Conservation (phyloP, 1,140 invertebrate genomes). For the Diplogasteroides magnus region DNA sequence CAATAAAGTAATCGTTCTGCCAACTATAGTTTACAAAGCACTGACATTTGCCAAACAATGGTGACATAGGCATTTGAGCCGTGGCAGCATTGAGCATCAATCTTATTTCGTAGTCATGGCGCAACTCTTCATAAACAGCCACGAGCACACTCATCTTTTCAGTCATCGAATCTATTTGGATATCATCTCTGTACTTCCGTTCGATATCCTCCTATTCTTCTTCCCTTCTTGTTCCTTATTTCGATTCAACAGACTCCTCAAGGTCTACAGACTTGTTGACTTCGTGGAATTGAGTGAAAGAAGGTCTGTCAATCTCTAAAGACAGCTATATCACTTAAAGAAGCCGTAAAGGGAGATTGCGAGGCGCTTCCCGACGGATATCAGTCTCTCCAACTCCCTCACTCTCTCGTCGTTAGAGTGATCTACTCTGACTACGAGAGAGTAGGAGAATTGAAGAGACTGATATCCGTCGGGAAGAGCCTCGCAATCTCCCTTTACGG, state of each 20-base stretch:
- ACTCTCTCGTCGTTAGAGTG: not conserved
- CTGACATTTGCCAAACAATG: not conserved
- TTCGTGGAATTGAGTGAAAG: conserved; percentile 14
- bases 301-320: not conserved
- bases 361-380: too few relatives aligned
- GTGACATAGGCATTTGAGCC: conserved; percentile 1
- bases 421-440: too few relatives aligned
- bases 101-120: too few relatives aligned
- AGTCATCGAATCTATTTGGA: conserved; percentile 4
- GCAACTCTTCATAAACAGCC: not conserved
- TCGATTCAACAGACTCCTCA: conserved; percentile 12
- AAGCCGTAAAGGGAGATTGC: not conserved
- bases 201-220: conserved; percentile 7
- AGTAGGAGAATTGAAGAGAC: too few relatives aligned
- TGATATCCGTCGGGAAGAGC: too few relatives aligned
- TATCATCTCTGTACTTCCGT: conserved; percentile 2
- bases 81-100: too few relatives aligned
- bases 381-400: not conserved
- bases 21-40: not conserved
- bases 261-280: conserved; percentile 20
- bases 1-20: not conserved
- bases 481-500: too few relatives aligned
- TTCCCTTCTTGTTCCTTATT: not conserved
- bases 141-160: not conserved
- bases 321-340: not conserved